Base-by-base conservation (phyloP, 2,888 invertebrate genomes). In the Sminthurinus aureus region DNA sequence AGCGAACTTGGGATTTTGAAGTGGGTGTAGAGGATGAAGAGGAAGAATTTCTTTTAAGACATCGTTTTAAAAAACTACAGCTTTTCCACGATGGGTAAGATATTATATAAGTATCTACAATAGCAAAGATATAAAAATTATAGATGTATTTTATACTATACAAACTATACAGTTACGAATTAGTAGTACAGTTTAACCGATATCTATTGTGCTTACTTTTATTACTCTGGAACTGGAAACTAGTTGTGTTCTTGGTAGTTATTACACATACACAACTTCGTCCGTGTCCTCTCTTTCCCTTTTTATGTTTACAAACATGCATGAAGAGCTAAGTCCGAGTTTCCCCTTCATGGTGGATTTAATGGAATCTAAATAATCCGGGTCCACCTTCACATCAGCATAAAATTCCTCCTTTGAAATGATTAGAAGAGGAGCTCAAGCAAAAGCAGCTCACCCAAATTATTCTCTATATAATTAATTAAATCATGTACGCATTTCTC, bases 21-120 rank as follows among this genome's bases (percentile, higher is more conserved):
- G 71, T 26, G 26, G 26, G 24, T 12, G 38, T 38, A 38, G 71
- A 71, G 26, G 26, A 71, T 12, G 71, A 24, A 26, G 12, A 24
- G 24, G 24, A 24, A 26, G 71, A 26, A 26, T 15, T 71, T 71
- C 71, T 71, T 26, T 22, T 71, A 15, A 24, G 71, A 26, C 20
- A 71, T 71, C 71, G 71, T 24, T 71, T 71, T 71, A 71, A 71
- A 71, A 71, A 24, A 26, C 71, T 71, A 58, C 58, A 22, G 71
- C 26, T 24, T 24, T 2, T 9, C 24, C 22, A 71, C 9, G 71
- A 71, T 13, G 71, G 71, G 71, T 71, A 71, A 71, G 71, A 15
- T 2, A 13, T 58, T 2, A 13, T 58, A 15, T 2, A 58, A 15
- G 58, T 58, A 15, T 2, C 58, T 58, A 38, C 6, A 38, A 38